Base-by-base conservation (phyloP, 1,140 invertebrate genomes). In the Heliconius melpomene region DNA sequence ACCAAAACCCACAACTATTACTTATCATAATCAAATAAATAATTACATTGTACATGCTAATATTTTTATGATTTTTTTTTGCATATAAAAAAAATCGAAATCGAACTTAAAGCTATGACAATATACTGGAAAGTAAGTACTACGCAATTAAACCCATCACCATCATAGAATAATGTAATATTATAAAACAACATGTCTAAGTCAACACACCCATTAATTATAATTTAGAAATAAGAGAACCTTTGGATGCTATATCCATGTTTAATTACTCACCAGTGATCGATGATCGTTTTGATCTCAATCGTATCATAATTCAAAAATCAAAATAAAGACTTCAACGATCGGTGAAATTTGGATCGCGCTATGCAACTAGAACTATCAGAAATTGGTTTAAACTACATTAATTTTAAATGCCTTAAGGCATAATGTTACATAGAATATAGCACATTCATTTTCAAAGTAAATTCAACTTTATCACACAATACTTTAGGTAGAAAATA, bases 321-420 rank as follows among this genome's bases (percentile, higher is more conserved):
- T 79, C 79, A 86, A 85, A 87, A 90, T 90, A 86, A 91, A 87
- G 89, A 81, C 88, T 89, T 91, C 81, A 87, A 83, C 40, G 79
- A 84, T 84, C 75, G 83, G 80, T 87, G 87, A 89, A 88, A 88
- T 84, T 79, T 85, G 72, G 82, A 88, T 83, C 84, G 80, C 74
- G 88, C 84, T 90, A 88, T 87, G 86, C 90, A 91, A 91, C 86
- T 88, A 86, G 80, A 86, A 81, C 88, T 87, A 88, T 91, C 88
- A 88, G 88, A 87, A 83, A 84, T 86, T 88, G 81, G 81, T 84
- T 84, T 85, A 78, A 86, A 79, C 81, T 84, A 89, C 86, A 88
- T 91, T 90, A 88, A 91, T 89, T 91, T 90, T 89, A 88, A 87
- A 78, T 82, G 92, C 92, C 91, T 86, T 75, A 81, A 87, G 92